These are phyloP conservation scores for Merodon equestris DNA, from an alignment of 2,888 invertebrate species.

Conservation along the genomic window DNA sequence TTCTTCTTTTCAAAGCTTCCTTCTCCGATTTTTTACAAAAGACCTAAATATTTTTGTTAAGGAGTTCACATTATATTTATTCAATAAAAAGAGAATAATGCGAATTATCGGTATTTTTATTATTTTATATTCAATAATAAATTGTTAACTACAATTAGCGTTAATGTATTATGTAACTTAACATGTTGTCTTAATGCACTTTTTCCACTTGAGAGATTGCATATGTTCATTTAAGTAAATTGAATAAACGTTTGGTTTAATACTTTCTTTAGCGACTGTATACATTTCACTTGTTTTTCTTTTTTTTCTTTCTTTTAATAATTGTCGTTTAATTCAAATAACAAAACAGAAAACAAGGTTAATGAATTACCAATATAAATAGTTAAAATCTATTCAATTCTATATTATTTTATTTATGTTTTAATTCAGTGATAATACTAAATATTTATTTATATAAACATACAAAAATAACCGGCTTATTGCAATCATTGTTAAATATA, in stretches of 20 bases:
- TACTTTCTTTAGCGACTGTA: constrained; percentile 26
- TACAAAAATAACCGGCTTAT: constrained; percentile 63
- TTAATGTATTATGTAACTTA: constrained; percentile 62
- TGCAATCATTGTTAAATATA: constrained; percentile 40
- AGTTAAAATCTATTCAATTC: constrained; percentile 43
- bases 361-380: constrained; percentile 52
- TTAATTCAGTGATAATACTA: constrained; percentile 23
- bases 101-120: constrained; percentile 41
- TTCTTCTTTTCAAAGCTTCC: too few species aligned
- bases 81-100: constrained; percentile 20
- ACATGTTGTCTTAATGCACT: constrained; percentile 64
- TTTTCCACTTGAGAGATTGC: constrained; percentile 62
- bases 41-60: too few species aligned
- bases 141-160: constrained; percentile 67
- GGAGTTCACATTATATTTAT: too few species aligned
- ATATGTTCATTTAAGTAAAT: constrained; percentile 47
- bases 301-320: constrained; percentile 17
- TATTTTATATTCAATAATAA: constrained; percentile 65
- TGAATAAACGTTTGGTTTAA: constrained; percentile 49
- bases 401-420: neutral
- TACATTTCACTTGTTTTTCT: constrained; percentile 8
- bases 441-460: constrained; percentile 56
- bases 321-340: constrained; percentile 45
- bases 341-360: constrained; percentile 34
- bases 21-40: too few species aligned